Conservation (phyloP, 2,797 vertebrate species). For the Buceros bicornis region DNA sequence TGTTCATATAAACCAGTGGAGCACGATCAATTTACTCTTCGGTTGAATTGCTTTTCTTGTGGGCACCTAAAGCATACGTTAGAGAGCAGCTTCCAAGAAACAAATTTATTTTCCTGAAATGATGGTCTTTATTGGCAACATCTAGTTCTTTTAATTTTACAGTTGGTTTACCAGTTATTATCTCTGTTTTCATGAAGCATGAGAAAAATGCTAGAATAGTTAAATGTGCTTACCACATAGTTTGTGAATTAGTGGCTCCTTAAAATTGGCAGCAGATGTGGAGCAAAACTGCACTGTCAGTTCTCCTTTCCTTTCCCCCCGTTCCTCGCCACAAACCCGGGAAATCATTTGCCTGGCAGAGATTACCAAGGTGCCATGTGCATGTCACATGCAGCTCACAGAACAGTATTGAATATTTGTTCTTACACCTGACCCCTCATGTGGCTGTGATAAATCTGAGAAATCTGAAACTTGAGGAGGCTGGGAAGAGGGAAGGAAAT, state of each 20-base stretch:
- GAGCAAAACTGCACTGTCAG: conserved; percentile 58
- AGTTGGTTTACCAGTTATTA: conserved; percentile 87
- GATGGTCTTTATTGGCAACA: conserved; percentile 85
- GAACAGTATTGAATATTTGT: background rate
- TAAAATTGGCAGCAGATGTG: conserved; percentile 73
- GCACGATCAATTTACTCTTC: conserved; percentile 84
- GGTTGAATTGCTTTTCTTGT: conserved; percentile 82
- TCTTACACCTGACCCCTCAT: conserved; percentile 25
- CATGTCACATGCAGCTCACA: background rate
- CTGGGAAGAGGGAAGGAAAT: background rate
- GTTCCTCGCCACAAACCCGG: background rate
- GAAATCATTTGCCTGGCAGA: conserved; percentile 39
- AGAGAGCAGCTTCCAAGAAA: conserved; percentile 81
- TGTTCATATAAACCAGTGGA: conserved; percentile 83
- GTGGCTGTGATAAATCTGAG: conserved; percentile 53
- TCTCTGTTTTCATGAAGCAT: conserved; percentile 84
- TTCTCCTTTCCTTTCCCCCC: background rate
- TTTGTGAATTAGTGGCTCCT: conserved; percentile 80
- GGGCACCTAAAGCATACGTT: conserved; percentile 80
- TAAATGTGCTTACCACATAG: conserved; percentile 81
- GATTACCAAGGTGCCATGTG: conserved; percentile 5
- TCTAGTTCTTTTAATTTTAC: conserved; percentile 87
- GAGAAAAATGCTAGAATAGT: conserved; percentile 81
- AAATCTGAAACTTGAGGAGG: background rate
- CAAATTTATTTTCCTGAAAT: conserved; percentile 86